phyloP scores from a whole-genome alignment of 2,888 invertebrate species.

The Dilophus febrilis region DNA sequence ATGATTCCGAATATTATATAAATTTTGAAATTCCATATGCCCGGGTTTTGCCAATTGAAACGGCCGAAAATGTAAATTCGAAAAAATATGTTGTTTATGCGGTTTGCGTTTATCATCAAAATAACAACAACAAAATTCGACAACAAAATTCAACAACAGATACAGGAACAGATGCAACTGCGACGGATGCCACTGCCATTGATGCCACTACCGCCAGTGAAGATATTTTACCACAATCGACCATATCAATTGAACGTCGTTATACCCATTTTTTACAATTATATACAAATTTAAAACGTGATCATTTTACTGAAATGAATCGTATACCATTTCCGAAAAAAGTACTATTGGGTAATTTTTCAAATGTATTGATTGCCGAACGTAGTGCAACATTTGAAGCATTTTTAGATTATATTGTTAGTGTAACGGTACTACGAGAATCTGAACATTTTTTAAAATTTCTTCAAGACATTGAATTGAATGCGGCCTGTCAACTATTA shows the following conservation, averaged over 20 bases:
- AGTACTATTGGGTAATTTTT: conserved; percentile 53
- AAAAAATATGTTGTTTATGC: conserved; percentile 56
- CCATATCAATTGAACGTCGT: conserved; percentile 47
- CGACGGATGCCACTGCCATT: conserved; percentile 31
- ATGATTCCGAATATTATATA: conserved; percentile 10
- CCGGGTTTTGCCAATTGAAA: conserved; percentile 42
- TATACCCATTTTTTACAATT: conserved; percentile 55
- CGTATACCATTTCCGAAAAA: conserved; percentile 48
- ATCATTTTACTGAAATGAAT: conserved; percentile 36
- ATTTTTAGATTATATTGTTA: conserved; percentile 38
- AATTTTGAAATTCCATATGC: conserved; percentile 49
- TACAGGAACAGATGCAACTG: conserved; percentile 25
- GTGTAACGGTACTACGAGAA: conserved; percentile 38
- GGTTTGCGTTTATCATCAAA: conserved; percentile 43
- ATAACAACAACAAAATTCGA: too few species aligned
- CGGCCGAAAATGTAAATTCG: conserved; percentile 31
- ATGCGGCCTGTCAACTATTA: conserved; percentile 40
- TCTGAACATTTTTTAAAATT: conserved; percentile 40
- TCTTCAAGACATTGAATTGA: conserved; percentile 46
- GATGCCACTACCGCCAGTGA: too few species aligned
- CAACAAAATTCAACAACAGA: conserved; percentile 33
- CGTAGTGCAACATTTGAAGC: conserved; percentile 47
- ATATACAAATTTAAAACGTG: conserved; percentile 41
- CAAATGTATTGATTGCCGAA: conserved; percentile 43
- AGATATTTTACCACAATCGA: conserved; percentile 32